Evolutionary conservation across 2,888 invertebrate species (phyloP), one percentile per base, ranked within the genome.

Genomic region (Neoaliturus tenellus): DNA sequence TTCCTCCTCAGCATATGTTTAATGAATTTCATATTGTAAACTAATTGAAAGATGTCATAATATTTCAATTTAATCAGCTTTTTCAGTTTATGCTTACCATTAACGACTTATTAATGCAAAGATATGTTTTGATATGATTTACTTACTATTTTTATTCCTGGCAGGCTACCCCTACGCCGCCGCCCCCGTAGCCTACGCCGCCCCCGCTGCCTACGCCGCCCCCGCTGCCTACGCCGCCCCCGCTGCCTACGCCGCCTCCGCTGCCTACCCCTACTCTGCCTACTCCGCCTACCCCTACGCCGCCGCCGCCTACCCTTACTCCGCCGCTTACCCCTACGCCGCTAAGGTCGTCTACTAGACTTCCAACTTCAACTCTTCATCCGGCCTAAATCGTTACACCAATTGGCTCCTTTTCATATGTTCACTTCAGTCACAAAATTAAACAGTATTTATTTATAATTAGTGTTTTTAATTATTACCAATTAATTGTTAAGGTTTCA

Each of bases 261-360:
- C 62, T 12, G 84, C 82, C 62, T 85, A 83, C 83, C 82, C 80
- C 44, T 83, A 82, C 44, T 12, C 67, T 31, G 67, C 83, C 51
- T 84, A 81, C 44, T 83, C 85, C 82, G 73, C 84, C 69, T 81
- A 73, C 80, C n/a, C n/a, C n/a, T n/a, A n/a, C n/a, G n/a, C n/a
- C n/a, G n/a, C n/a, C n/a, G n/a, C n/a, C n/a, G n/a, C 84, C 44
- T 78, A 84, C 82, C 81, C 83, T 25, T 85, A 84, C 83, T 78
- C 20, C 35, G 51, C 80, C 23, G n/a, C n/a, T n/a, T 82, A 82
- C 75, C 83, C 82, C 78, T 48, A 82, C 69, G 48, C 80, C 35
- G 73, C 78, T 31, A 62, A 62, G 62, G 62, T 62, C 62, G 62
- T 62, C 62, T 62, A 62, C 62, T 62, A 62, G 62, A 62, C 28